These are phyloP conservation scores for Geococcyx californianus DNA, from an alignment of 2,113 vertebrate genomes.

Conservation along the genomic window DNA sequence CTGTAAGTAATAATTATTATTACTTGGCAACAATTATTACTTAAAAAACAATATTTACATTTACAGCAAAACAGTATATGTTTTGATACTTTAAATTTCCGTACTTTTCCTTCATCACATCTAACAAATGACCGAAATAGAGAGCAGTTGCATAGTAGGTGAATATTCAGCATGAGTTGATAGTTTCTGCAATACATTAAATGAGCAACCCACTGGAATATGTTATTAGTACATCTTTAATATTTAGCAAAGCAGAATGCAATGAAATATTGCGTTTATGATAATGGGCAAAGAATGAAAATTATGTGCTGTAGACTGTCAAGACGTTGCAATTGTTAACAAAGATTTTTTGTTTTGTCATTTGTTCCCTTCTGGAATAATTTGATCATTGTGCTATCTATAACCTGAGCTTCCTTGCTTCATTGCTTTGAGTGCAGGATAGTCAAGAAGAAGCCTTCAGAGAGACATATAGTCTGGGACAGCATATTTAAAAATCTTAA, in stretches of 20 bases:
- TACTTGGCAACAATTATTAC: neutral
- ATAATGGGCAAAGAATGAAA: neutral
- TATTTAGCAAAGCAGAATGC: neutral
- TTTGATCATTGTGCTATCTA: neutral
- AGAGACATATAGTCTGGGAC: neutral
- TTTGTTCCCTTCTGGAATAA: neutral
- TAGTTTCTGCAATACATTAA: neutral
- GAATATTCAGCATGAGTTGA: neutral
- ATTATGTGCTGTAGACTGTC: neutral
- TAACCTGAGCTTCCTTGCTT: neutral
- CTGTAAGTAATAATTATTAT: neutral
- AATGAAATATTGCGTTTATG: neutral
- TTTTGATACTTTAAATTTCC: neutral
- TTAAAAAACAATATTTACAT: neutral
- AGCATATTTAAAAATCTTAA: neutral
- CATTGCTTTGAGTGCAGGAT: neutral
- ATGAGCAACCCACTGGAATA: neutral
- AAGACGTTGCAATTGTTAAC: no score
- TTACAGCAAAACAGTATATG: neutral
- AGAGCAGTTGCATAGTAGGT: neutral
- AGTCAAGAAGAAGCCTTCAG: neutral
- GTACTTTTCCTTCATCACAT: neutral
- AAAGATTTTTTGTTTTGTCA: no score
- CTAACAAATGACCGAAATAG: neutral
- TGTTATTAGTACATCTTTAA: neutral